Percentiles rank a stretch among this genome's conserved stretches.
Evolutionary conservation across 2,888 invertebrate genomes (phyloP).

Genomic region (Dynastes tityus): DNA sequence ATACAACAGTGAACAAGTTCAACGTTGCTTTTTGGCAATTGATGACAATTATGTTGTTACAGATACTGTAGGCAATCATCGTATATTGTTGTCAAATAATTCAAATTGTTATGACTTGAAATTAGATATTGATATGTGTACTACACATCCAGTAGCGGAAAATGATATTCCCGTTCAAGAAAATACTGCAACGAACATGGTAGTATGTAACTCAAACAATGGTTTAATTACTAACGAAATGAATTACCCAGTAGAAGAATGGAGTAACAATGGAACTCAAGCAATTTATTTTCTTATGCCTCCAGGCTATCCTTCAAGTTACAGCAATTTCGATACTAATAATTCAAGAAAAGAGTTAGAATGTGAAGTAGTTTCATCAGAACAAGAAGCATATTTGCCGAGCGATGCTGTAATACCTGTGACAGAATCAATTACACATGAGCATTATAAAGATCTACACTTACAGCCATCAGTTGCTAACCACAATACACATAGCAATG

Average conservation of each 20-base stretch:
- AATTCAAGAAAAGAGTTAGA: too few species aligned
- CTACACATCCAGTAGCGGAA: too few species aligned
- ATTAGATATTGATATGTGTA: background rate
- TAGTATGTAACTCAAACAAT: background rate
- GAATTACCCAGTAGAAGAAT: background rate
- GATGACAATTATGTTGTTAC: conserved; percentile 44
- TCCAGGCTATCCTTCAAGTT: too few species aligned
- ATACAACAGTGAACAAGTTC: conserved; percentile 54
- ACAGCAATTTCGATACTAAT: too few species aligned
- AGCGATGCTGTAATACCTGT: background rate
- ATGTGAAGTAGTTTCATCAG: background rate
- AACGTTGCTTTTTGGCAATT: conserved; percentile 51
- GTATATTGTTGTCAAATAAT: conserved; percentile 54
- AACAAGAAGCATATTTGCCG: background rate
- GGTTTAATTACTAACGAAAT: background rate
- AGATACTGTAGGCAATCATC: conserved; percentile 31
- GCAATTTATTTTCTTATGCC: background rate
- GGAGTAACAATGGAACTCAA: background rate
- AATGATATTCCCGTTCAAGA: background rate
- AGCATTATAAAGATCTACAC: background rate
- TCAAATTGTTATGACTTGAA: conserved; percentile 54
- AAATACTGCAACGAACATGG: background rate
- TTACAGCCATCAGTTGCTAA: background rate
- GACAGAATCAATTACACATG: background rate
- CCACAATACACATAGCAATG: conserved; percentile 35